phyloP scores from a whole-genome alignment of 2,888 invertebrate species.

The Acleris laterana region DNA sequence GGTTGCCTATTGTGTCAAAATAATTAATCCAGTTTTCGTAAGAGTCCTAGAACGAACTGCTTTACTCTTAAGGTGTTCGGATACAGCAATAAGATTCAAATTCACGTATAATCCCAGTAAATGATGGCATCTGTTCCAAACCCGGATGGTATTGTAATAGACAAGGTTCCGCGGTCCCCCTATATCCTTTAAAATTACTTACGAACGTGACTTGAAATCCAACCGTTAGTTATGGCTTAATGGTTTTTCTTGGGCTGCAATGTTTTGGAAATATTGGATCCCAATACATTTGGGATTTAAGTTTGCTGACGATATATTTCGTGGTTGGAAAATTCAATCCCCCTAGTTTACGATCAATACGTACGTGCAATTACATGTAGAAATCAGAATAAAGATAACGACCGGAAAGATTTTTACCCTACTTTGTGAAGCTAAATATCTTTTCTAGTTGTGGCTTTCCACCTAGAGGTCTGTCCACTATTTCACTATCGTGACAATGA shows the following conservation, averaged over 20 bases:
- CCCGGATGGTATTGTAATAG: slow-evolving; percentile 55
- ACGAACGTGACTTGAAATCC: slow-evolving; percentile 66
- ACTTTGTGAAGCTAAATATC: too few species aligned
- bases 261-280: slow-evolving; percentile 37
- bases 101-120: slow-evolving; percentile 33
- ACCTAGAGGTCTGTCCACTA: too few species aligned
- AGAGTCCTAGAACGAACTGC: not conserved
- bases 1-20: too few species aligned
- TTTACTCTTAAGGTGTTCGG: not conserved
- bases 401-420: too few species aligned
- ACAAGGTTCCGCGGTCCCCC: slow-evolving; percentile 45
- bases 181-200: slow-evolving; percentile 70
- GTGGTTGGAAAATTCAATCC: not conserved
- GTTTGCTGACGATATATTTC: slow-evolving; percentile 19
- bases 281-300: slow-evolving; percentile 29
- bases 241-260: slow-evolving; percentile 35
- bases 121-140: slow-evolving; percentile 55
- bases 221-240: slow-evolving; percentile 44
- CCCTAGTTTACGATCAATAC: too few species aligned
- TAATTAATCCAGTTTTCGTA: too few species aligned
- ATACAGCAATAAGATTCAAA: slow-evolving; percentile 19
- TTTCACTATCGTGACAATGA: too few species aligned
- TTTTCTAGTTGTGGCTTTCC: too few species aligned
- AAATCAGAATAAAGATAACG: too few species aligned
- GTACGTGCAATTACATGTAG: too few species aligned